Evolutionary conservation across 1,140 invertebrate species (phyloP), one percentile per base, ranked within the genome.

Genomic region (Aphaenogaster ashmeadi): DNA sequence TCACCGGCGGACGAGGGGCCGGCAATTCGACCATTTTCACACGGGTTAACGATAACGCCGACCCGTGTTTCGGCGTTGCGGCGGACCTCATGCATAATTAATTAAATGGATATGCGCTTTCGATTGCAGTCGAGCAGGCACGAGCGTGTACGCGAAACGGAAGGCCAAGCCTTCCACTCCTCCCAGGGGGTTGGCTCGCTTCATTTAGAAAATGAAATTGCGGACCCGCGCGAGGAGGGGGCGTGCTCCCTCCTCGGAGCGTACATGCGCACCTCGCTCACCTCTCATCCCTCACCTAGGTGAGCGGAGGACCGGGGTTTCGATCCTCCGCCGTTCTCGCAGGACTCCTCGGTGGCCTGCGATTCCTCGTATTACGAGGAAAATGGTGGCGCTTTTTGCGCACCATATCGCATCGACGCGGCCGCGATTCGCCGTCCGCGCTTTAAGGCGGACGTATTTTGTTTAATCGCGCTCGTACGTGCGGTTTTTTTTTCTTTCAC

Each of bases 101-200:
- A 94, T 94, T 94, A 94, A 94, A 94, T 91, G 93, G 92, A 92
- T 91, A 92, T 93, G 89, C 86, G 85, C 62, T 93, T 94, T 93
- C 92, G 94, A 94, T 94, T 91, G 92, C 90, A 90, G 89, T 84
- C 87, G 90, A 91, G 90, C 91, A 90, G 89, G 15, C 47, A 67
- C 86, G 54, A 78, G 60, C 74, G 47, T 74, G 47, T 66, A 75
- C 58, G 67, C 83, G 72, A 79, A 79, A 64, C 74, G 83, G 41
- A 69, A 69, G 66, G 83, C 85, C 75, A 87, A 87, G 88, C 89
- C 90, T 87, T 89, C 78, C 87, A 81, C 79, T 77, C 79, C 87
- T 87, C 87, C 67, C 81, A 58, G 77, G 75, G 77, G 86, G 90
- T 88, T 86, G 87, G 90, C 64, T 81, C 71, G 72, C 75, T 62